These are phyloP conservation scores for Melanotaenia maccullochi DNA, from an alignment of 2,797 vertebrate genomes.

Conservation along the genomic window DNA sequence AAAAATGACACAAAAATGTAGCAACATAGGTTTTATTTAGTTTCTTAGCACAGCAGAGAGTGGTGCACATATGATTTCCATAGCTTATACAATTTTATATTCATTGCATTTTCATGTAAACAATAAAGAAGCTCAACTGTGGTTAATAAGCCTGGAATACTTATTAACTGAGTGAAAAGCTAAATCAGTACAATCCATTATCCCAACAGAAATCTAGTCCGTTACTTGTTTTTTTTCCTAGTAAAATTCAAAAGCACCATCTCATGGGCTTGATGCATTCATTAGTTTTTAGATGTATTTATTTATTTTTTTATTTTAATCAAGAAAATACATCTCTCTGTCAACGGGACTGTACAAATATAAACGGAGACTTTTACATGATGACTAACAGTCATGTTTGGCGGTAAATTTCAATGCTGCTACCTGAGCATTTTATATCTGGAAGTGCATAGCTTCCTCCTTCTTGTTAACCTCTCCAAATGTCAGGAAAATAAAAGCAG, in stretches of 20 bases:
- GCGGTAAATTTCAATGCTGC: slow-evolving; percentile 56
- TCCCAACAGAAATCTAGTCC: slow-evolving; percentile 51
- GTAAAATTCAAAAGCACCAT: slow-evolving; percentile 69
- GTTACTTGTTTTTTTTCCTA: slow-evolving; percentile 56
- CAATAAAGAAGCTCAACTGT: slow-evolving; percentile 65
- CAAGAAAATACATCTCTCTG: slow-evolving; percentile 76
- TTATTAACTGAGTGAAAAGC: slow-evolving; percentile 50
- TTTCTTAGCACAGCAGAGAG: slow-evolving; percentile 72
- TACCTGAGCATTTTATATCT: slow-evolving; percentile 66
- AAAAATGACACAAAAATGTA: slow-evolving; percentile 36
- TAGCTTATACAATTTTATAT: slow-evolving; percentile 74
- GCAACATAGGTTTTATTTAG: slow-evolving; percentile 74
- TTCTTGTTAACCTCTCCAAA: slow-evolving; percentile 24
- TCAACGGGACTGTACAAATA: slow-evolving; percentile 76
- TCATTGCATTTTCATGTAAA: slow-evolving; percentile 76
- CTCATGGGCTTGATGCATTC: slow-evolving; percentile 69
- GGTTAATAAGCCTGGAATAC: slow-evolving; percentile 41
- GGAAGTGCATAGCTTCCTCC: slow-evolving; percentile 60
- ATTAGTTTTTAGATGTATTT: slow-evolving; percentile 46
- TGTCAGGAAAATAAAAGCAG: slow-evolving; percentile 31
- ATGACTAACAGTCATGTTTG: slow-evolving; percentile 79
- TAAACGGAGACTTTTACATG: slow-evolving; percentile 68
- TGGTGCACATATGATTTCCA: slow-evolving; percentile 64
- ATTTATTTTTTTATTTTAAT: slow-evolving; percentile 24
- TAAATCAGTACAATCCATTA: slow-evolving; percentile 47